These are phyloP conservation scores for Pelmatolapia mariae DNA, from an alignment of 2,113 vertebrate species.

Conservation along the genomic window DNA sequence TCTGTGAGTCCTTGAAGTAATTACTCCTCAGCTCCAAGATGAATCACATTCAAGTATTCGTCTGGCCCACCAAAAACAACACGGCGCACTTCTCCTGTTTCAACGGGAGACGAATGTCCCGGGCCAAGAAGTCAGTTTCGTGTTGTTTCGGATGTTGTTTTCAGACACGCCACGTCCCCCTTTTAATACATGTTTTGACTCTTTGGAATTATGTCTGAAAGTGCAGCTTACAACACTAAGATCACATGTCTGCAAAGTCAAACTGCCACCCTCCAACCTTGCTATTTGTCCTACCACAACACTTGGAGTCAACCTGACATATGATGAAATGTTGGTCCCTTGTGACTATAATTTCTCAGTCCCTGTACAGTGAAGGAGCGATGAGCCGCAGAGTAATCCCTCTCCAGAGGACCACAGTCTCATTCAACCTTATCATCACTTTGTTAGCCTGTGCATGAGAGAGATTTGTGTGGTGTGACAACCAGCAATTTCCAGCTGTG, in stretches of 20 bases:
- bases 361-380: not conserved
- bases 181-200: not conserved
- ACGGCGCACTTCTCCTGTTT: not conserved
- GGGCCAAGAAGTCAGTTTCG: not conserved
- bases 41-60: slow-evolving; percentile 8
- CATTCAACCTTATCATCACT: slow-evolving; percentile 45
- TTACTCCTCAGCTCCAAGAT: not conserved
- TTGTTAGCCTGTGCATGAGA: slow-evolving; percentile 19
- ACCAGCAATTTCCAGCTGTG: not conserved
- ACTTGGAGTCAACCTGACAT: slow-evolving; percentile 6
- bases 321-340: slow-evolving; percentile 32
- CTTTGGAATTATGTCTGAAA: not conserved
- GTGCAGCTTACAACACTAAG: not conserved
- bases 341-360: slow-evolving; percentile 17
- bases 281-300: not conserved
- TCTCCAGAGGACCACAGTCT: slow-evolving; percentile 28
- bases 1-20: slow-evolving; percentile 30
- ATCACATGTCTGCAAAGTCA: not conserved
- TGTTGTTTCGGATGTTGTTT: not conserved
- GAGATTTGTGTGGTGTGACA: slow-evolving; percentile 12
- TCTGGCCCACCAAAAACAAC: slow-evolving; percentile 4
- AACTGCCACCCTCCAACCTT: not conserved
- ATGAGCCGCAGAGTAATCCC: slow-evolving; percentile 32
- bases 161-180: not conserved
- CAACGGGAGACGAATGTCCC: not conserved